Percentiles rank a stretch among this genome's conserved stretches.
Evolutionary conservation across 2,888 invertebrate genomes (phyloP).

Genomic region (Alsophila aescularia): DNA sequence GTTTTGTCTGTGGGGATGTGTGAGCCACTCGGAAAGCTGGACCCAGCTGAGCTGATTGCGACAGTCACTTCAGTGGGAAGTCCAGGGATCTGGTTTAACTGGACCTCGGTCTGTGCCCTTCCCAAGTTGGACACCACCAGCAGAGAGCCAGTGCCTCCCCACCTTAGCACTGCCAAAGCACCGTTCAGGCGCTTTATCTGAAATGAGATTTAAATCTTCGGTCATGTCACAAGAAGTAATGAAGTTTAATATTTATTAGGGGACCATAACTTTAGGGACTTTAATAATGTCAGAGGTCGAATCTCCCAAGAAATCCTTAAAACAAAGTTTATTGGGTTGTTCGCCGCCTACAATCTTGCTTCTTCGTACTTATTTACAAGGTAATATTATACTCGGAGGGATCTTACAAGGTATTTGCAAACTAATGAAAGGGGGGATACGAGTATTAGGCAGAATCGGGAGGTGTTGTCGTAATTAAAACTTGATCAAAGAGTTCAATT

Average conservation of each 20-base stretch:
- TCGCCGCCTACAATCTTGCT: conserved; percentile 15
- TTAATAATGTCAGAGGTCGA: conserved; percentile 33
- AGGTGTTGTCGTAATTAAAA: conserved; percentile 15
- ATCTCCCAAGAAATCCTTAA: conserved; percentile 29
- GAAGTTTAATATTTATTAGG: conserved; percentile 34
- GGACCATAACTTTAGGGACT: conserved; percentile 34
- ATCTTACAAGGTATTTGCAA: conserved; percentile 19
- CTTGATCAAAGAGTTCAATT: conserved; percentile 11
- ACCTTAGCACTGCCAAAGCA: conserved; percentile 64
- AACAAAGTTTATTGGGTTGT: conserved; percentile 31
- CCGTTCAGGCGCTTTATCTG: conserved; percentile 85
- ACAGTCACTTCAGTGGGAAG: conserved; percentile 70
- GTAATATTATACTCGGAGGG: conserved; percentile 26
- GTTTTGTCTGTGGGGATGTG: conserved; percentile 61
- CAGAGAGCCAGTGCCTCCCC: conserved; percentile 72
- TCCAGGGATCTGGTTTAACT: conserved; percentile 74
- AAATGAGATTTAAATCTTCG: conserved; percentile 37
- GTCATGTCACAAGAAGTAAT: conserved; percentile 27
- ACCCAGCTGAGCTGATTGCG: conserved; percentile 64
- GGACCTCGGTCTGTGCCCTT: conserved; percentile 63
- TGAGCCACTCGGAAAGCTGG: conserved; percentile 58
- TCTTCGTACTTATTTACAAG: conserved; percentile 31
- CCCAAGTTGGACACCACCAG: conserved; percentile 78
- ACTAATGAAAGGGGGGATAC: conserved; percentile 18
- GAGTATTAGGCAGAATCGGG: background rate